Conservation (phyloP, 2,888 invertebrate genomes). For the Cosmia trapezina region DNA sequence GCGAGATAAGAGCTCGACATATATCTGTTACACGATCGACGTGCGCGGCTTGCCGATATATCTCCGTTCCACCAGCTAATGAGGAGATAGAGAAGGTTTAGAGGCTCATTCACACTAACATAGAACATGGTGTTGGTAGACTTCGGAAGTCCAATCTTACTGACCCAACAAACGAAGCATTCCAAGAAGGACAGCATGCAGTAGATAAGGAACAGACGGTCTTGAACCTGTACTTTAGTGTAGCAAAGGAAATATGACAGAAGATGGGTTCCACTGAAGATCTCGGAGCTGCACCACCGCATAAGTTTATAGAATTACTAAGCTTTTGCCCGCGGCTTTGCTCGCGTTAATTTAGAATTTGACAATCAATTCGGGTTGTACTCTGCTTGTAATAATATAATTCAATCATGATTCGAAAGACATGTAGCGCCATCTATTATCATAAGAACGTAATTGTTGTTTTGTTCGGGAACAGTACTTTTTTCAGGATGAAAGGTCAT, state of each 20-base stretch:
- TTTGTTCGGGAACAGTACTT: too few species aligned
- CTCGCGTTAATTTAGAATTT: too few species aligned
- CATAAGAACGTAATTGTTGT: too few species aligned
- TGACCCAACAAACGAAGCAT: neutral
- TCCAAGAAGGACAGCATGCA: neutral
- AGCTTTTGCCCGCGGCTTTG: too few species aligned
- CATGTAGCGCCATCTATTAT: too few species aligned
- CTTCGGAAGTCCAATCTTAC: neutral
- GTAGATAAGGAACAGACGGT: neutral
- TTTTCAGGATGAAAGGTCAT: too few species aligned
- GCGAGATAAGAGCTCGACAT: conserved; percentile 41
- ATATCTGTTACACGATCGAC: conserved; percentile 60
- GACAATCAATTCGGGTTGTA: too few species aligned
- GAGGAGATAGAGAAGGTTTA: conserved; percentile 28
- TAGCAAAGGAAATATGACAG: neutral
- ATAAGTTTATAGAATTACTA: neutral
- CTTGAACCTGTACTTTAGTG: neutral
- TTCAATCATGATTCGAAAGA: too few species aligned
- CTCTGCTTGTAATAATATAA: too few species aligned
- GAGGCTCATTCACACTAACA: neutral
- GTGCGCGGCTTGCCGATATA: conserved; percentile 16
- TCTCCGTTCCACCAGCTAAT: conserved; percentile 7
- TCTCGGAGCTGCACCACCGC: neutral
- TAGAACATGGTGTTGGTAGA: neutral
- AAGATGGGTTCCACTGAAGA: neutral